Percentiles rank a stretch among this genome's conserved stretches.
These are phyloP conservation scores for Scyliorhinus canicula DNA, from an alignment of 2,797 vertebrate genomes.

Conservation along the genomic window DNA sequence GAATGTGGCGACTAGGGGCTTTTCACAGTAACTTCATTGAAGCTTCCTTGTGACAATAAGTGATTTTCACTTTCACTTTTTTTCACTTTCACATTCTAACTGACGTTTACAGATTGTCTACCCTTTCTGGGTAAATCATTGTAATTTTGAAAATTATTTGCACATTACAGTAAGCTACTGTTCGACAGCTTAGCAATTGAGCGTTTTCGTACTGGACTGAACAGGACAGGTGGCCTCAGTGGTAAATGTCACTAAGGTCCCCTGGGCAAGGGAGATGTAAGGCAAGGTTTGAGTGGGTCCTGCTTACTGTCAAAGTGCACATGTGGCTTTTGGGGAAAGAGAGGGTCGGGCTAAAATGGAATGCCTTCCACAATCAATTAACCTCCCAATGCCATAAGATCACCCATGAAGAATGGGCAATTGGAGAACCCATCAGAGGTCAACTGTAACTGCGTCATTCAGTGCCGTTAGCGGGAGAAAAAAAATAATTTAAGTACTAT, in stretches of 20 bases:
- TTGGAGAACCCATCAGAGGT: background rate
- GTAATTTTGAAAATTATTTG: background rate
- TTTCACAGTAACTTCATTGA: too few species aligned
- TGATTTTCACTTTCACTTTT: too few species aligned
- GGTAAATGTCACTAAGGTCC: background rate
- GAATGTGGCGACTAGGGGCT: too few species aligned
- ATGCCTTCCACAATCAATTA: background rate
- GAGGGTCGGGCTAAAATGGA: background rate
- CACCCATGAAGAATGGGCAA: background rate
- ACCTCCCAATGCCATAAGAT: background rate
- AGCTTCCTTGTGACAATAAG: too few species aligned
- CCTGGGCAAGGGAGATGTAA: background rate
- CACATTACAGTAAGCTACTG: background rate
- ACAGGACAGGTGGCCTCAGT: background rate
- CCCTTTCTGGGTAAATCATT: background rate
- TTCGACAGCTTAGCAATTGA: background rate
- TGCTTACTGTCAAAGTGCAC: background rate
- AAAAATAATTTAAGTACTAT: constrained; percentile 7
- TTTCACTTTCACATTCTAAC: too few species aligned
- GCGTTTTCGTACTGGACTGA: background rate
- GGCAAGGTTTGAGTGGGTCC: background rate
- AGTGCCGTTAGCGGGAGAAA: background rate
- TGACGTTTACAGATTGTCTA: background rate
- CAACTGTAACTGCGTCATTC: background rate
- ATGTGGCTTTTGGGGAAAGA: background rate